phyloP scores from a whole-genome alignment of 2,888 invertebrate species.

The Drosophila meridiana region DNA sequence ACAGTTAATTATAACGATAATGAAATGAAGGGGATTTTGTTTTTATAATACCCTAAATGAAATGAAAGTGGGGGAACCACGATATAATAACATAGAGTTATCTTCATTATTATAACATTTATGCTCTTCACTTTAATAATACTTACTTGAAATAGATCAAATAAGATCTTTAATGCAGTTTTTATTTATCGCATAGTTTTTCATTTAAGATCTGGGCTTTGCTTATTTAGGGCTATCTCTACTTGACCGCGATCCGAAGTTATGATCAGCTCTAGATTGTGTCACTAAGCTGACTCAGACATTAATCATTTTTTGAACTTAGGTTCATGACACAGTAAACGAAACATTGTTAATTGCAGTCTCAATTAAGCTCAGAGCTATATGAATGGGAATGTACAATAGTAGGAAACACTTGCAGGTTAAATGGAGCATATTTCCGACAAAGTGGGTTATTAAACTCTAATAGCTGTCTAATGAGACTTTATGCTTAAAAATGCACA shows the following conservation, averaged over 20 bases:
- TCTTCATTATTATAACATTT: background rate
- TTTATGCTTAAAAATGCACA: background rate
- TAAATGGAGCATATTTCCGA: background rate
- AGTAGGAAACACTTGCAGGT: background rate
- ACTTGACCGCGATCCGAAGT: background rate
- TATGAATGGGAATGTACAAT: background rate
- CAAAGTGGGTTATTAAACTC: constrained; percentile 1
- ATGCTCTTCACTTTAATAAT: background rate
- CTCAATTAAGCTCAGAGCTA: background rate
- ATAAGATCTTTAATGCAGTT: too few species aligned
- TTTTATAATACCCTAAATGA: background rate
- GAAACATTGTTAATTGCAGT: constrained; percentile 5
- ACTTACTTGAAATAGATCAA: background rate
- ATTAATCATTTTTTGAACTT: background rate
- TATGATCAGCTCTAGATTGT: background rate
- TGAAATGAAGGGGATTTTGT: background rate
- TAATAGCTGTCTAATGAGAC: background rate
- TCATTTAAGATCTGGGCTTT: background rate
- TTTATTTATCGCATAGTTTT: too few species aligned
- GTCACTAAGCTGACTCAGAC: background rate
- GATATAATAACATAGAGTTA: too few species aligned
- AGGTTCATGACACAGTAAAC: background rate
- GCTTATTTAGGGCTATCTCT: too few species aligned
- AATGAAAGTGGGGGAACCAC: too few species aligned
- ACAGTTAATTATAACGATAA: constrained; percentile 24